Evolutionary conservation across 1,140 invertebrate genomes (phyloP).

Genomic region (Onthophagus taurus): DNA sequence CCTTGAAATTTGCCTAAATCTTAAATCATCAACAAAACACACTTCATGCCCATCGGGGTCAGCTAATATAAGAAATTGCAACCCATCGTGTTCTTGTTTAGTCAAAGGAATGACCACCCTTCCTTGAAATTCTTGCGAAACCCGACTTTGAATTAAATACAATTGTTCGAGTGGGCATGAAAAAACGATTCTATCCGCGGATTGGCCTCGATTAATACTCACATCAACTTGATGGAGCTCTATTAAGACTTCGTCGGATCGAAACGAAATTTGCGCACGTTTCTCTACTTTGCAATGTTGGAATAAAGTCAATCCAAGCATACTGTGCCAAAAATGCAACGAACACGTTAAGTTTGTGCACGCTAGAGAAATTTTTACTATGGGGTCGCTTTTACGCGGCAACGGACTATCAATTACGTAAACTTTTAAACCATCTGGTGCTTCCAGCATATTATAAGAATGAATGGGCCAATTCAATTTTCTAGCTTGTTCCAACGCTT

Average conservation of each 20-base stretch:
- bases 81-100: constrained; percentile 88
- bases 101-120: constrained; percentile 68
- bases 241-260: constrained; percentile 63
- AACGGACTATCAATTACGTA: constrained; percentile 63
- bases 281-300: constrained; percentile 48
- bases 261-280: constrained; percentile 58
- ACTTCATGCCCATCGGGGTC: constrained; percentile 98
- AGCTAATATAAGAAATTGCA: constrained; percentile 89
- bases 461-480: constrained; percentile 52
- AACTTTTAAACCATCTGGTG: constrained; percentile 89
- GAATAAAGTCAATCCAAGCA: constrained; percentile 66
- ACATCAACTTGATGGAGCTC: constrained; percentile 59
- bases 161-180: constrained; percentile 72
- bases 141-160: constrained; percentile 61
- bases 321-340: constrained; percentile 71
- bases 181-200: constrained; percentile 93
- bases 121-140: too few relatives aligned
- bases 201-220: constrained; percentile 71
- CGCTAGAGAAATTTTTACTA: constrained; percentile 69
- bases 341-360: constrained; percentile 69
- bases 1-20: constrained; percentile 78
- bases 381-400: constrained; percentile 62
- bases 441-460: constrained; percentile 47
- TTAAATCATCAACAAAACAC: constrained; percentile 98
- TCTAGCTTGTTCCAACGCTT: constrained; percentile 63